A percentile compares a stretch with the other conserved stretches of the same genome.
Conservation (phyloP, 2,888 invertebrate species). For the Caenorhabditis becei region DNA sequence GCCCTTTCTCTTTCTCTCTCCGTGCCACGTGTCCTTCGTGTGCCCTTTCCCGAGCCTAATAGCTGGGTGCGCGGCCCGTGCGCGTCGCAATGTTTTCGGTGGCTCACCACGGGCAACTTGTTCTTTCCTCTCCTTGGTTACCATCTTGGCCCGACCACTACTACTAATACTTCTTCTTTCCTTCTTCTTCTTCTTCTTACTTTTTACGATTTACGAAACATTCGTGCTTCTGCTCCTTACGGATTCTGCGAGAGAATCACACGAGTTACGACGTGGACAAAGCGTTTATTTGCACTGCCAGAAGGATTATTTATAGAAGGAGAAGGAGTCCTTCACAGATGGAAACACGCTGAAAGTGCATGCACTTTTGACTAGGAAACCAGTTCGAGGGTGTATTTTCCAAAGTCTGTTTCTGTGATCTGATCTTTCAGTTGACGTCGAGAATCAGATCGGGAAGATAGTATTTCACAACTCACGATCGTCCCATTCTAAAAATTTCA, state of each 20-base stretch:
- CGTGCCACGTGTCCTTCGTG: slow-evolving; percentile 11
- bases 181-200: neutral
- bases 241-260: neutral
- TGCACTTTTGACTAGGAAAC: neutral
- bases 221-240: neutral
- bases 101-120: slow-evolving; percentile 28
- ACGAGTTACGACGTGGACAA: neutral
- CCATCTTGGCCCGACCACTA: neutral
- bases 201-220: neutral
- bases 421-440: too few species aligned
- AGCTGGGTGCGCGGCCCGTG: slow-evolving; percentile 10
- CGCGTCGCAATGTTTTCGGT: slow-evolving; percentile 15
- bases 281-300: neutral
- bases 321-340: neutral
- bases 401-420: neutral
- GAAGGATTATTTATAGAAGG: neutral
- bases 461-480: too few species aligned
- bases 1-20: slow-evolving; percentile 10
- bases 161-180: neutral
- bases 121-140: slow-evolving; percentile 21
- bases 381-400: neutral
- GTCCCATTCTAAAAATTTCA: too few species aligned
- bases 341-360: neutral
- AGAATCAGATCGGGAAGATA: too few species aligned
- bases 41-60: slow-evolving; percentile 9